These are phyloP conservation scores for Drosophila murphyi DNA, from an alignment of 1,140 invertebrate species.

Conservation along the genomic window DNA sequence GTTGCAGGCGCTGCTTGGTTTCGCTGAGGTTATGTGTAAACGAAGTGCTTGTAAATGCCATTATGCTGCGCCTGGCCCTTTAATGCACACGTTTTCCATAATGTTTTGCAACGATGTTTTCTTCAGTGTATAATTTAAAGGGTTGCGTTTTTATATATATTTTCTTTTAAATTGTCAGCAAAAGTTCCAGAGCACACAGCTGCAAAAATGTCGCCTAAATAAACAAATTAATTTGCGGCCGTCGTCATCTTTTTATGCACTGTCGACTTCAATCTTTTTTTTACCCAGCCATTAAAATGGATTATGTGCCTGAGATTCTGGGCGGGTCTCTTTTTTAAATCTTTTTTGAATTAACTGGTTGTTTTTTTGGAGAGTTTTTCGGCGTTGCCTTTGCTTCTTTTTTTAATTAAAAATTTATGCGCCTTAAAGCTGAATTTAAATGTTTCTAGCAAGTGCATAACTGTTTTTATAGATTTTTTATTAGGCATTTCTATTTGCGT, in stretches of 20 bases:
- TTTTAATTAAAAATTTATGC: conserved; percentile 76
- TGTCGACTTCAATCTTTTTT: conserved; percentile 22
- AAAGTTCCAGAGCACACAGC: conserved; percentile 16
- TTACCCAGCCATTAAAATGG: conserved; percentile 56
- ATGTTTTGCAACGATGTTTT: conserved; percentile 11
- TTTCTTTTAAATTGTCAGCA: conserved; percentile 39
- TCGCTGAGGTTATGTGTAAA: conserved; percentile 66
- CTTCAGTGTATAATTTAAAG: conserved; percentile 6
- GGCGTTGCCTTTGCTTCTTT: conserved; percentile 17
- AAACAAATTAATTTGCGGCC: conserved; percentile 76
- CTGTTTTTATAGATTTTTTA: conserved; percentile 47
- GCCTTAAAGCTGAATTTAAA: conserved; percentile 55
- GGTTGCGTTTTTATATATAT: neutral
- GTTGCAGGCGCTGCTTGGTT: conserved; percentile 15
- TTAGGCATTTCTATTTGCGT: conserved; percentile 22
- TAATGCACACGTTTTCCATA: conserved; percentile 16
- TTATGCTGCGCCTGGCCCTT: conserved; percentile 60
- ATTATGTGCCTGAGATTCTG: conserved; percentile 67
- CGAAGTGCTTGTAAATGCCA: conserved; percentile 75
- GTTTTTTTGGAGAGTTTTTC: neutral
- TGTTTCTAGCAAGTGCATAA: conserved; percentile 6
- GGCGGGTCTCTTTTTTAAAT: conserved; percentile 17
- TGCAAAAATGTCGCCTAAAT: conserved; percentile 55
- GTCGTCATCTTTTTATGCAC: conserved; percentile 35
- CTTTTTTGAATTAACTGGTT: conserved; percentile 11